Evolutionary conservation across 2,888 invertebrate genomes (phyloP).

Genomic region (Pinctada fucata): DNA sequence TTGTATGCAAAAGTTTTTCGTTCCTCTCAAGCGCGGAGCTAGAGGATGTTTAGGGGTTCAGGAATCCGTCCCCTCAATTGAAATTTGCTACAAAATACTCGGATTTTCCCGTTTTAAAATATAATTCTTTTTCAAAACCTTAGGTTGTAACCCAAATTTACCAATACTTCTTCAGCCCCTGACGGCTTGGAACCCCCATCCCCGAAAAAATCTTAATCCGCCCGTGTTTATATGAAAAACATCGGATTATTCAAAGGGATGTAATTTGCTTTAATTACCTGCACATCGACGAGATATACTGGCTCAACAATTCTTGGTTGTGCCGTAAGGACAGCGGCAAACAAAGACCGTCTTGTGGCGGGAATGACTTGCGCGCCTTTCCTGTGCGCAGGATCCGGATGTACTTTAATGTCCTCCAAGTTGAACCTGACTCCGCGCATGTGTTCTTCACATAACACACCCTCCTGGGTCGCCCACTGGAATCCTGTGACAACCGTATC

Average conservation of each 20-base stretch:
- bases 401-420: constrained; percentile 98
- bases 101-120: no score
- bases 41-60: no score
- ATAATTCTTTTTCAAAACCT: no score
- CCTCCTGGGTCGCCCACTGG: constrained; percentile 99
- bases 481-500: constrained; percentile 98
- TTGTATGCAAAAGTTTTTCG: not conserved
- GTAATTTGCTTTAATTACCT: constrained; percentile 79
- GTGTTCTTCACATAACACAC: constrained; percentile 98
- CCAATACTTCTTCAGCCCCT: no score
- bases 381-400: constrained; percentile 99
- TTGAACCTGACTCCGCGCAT: constrained; percentile 96
- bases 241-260: no score
- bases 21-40: no score
- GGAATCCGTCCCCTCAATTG: no score
- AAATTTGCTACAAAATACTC: no score
- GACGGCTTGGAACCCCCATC: no score
- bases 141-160: no score
- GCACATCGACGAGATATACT: constrained; percentile 98
- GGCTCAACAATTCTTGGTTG: constrained; percentile 97
- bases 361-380: constrained; percentile 99
- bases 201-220: no score
- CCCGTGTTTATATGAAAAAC: no score
- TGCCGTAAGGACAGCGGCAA: constrained; percentile 96
- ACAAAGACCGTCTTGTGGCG: constrained; percentile 96